Evolutionary conservation across 2,113 vertebrate genomes (phyloP), one percentile per base, ranked within the genome.

Genomic region (Neogobius melanostomus): DNA sequence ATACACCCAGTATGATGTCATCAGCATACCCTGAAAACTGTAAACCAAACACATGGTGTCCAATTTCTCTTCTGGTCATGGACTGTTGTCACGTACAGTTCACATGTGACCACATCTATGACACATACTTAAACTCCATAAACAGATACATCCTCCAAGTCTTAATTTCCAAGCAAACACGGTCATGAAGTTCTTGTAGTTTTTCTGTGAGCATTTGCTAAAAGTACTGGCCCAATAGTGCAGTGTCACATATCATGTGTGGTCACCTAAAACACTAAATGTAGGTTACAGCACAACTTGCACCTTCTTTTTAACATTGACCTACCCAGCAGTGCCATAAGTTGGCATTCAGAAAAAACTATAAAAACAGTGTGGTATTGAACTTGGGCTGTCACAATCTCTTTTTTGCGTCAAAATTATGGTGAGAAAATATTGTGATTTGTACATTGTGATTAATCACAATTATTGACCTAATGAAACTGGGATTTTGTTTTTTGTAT

Each of bases 1-100:
- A 52, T 59, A 65, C 56, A 75, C 47, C 54, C n/a, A 68, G 12
- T 42, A 15, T 59, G 48, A 54, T 4, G 11, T 69, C 45, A 56
- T 2, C 0, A 10, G 1, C n/a, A 4, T 4, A 6, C 10, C 17
- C 0, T 43, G 49, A 70, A 61, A n/a, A 16, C 60, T 16, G 45
- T 46, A 6, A n/a, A 48, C 8, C 9, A 17, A 47, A 16, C n/a
- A 47, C 8, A 21, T 5, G 5, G 6, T 21, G 10, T 12, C 11
- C 16, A 64, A 64, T 9, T 10, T 44, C 45, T n/a, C 28, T 36
- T 36, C 28, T 4, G 28, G 28, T 36, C 28, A 36, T 36, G 59
- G 45, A 17, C 6, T 48, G n/a, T 45, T 28, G 62, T 7, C 43
- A 28, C 11, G 16, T 21, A 44, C 42, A 43, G 10, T 11, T 63